Conservation (phyloP, 1,140 invertebrate species). For the Orchesella cincta region DNA sequence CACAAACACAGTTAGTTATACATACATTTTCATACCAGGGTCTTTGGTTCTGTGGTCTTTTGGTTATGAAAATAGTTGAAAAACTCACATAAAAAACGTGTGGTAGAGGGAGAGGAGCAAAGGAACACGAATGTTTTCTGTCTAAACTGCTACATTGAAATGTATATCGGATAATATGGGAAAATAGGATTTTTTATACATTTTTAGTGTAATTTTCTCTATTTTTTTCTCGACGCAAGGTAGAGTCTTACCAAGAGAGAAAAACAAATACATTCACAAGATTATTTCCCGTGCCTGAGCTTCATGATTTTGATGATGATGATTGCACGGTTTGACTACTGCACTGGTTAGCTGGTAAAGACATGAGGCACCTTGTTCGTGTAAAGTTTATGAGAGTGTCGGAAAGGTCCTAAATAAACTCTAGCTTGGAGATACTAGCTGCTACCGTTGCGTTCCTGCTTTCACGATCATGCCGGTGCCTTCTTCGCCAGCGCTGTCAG, state of each 20-base stretch:
- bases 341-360: background rate
- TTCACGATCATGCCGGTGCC: background rate
- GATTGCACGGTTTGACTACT: background rate
- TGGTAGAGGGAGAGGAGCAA: no score
- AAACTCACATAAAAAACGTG: no score
- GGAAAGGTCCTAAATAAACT: conserved; percentile 3
- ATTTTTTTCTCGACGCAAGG: background rate
- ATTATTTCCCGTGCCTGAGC: background rate
- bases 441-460: background rate
- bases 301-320: conserved; percentile 10
- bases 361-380: conserved; percentile 15
- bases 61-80: no score
- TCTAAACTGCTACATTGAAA: no score
- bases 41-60: background rate
- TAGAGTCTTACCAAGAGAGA: background rate
- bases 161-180: no score
- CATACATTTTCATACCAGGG: background rate
- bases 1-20: background rate
- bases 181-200: no score
- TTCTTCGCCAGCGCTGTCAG: background rate
- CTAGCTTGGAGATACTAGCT: background rate
- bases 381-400: conserved; percentile 11
- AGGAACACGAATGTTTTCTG: no score
- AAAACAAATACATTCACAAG: background rate
- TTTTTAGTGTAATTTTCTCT: background rate